Base-by-base conservation (phyloP, 2,113 vertebrate genomes). In the Anguilla japonica region DNA sequence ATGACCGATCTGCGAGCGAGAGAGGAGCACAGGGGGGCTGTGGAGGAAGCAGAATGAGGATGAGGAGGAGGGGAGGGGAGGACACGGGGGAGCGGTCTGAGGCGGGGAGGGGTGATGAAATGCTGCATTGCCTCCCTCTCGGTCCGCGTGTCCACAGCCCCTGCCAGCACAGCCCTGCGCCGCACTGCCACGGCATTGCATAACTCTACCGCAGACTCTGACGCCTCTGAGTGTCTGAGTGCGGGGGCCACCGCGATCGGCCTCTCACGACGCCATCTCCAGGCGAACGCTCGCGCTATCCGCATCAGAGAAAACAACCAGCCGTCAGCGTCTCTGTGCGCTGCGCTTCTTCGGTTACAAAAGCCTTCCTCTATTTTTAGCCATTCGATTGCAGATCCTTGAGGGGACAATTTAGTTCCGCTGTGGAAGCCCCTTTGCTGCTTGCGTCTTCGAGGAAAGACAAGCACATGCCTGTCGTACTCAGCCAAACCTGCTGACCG, bases 51-150 rank as follows among this genome's bases (percentile, higher is more conserved):
- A 26, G 71, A n/a, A 29, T 43, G 41, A 13, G 81, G 81, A 0
- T 18, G 41, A 26, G 83, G 57, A 34, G 67, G 40, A 16, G 22
- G 57, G n/a, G 22, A 3, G 39, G 40, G 56, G 26, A 29, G 56
- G 82, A 87, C 87, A 90, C 86, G 67, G 41, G 83, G 57, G 56
- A 85, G 57, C 2, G 26, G 7, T 63, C n/a, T 84, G 57, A 50
- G 41, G 57, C 11, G 39, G 40, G 53, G 9, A 7, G 56, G 82
- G 83, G 83, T 84, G 60, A 84, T 75, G 83, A 84, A 84, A 71
- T 84, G n/a, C 82, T 40, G 63, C 81, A n/a, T 9, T 71, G 41
- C 53, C 57, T 29, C 71, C n/a, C 41, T n/a, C 41, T 67, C 67
- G 13, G 71, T 9, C 39, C 75, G 26, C 43, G 56, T 40, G 78